Evolutionary conservation across 1,140 invertebrate species (phyloP).

Genomic region (Periplaneta americana): DNA sequence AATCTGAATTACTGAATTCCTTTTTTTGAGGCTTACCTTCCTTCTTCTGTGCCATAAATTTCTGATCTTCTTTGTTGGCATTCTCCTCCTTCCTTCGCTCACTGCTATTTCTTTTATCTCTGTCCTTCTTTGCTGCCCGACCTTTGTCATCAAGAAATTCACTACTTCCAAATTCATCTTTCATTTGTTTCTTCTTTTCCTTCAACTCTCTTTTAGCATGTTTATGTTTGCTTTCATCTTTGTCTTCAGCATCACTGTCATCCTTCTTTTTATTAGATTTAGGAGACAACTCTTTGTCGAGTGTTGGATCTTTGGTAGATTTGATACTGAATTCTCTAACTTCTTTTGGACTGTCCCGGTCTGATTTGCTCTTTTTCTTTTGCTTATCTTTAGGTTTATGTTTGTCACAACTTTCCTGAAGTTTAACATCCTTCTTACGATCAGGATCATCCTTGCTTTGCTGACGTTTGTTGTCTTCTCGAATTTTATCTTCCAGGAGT

Average conservation of each 20-base stretch:
- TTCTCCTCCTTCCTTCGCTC: conserved; percentile 38
- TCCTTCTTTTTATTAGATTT: conserved; percentile 16
- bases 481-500: conserved; percentile 8
- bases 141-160: conserved; percentile 20
- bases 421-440: conserved; percentile 38
- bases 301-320: conserved; percentile 1
- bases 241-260: conserved; percentile 21
- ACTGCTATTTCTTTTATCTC: conserved; percentile 19
- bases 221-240: conserved; percentile 25
- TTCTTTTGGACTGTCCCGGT: conserved; percentile 45
- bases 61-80: neutral
- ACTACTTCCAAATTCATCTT: conserved; percentile 21
- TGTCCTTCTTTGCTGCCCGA: conserved; percentile 15
- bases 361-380: conserved; percentile 44
- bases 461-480: conserved; percentile 21
- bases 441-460: conserved; percentile 34
- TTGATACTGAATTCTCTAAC: conserved; percentile 14
- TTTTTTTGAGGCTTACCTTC: neutral
- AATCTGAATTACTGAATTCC: conserved; percentile 24
- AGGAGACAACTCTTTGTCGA: conserved; percentile 11
- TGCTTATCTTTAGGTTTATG: conserved; percentile 32
- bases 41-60: neutral
- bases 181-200: conserved; percentile 21
- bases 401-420: neutral
- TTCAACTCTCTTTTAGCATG: conserved; percentile 22